phyloP scores from a whole-genome alignment of 2,888 invertebrate genomes.

The Acrocera orbiculus region DNA sequence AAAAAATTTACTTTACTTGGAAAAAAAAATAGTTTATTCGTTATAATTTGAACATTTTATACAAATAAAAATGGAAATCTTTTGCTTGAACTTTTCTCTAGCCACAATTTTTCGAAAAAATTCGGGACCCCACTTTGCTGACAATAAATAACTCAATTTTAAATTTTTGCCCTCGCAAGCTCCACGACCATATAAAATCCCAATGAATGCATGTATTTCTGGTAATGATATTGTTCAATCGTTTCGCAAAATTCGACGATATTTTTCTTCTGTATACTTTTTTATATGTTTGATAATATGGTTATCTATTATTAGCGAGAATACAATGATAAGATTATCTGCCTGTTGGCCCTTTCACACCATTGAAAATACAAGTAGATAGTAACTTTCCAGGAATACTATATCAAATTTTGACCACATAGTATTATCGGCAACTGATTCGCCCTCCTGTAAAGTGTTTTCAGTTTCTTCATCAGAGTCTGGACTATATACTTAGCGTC shows the following conservation, averaged over 20 bases:
- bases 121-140: no score
- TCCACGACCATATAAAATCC: conserved; percentile 7
- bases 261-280: conserved; percentile 2
- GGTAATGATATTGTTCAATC: conserved; percentile 1
- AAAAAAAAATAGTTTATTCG: no score
- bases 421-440: conserved; percentile 1
- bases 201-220: conserved; percentile 5
- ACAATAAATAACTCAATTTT: conserved; percentile 1
- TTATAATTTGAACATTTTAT: no score
- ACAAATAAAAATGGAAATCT: no score
- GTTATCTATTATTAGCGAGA: background rate
- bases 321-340: conserved; percentile 8
- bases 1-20: no score
- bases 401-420: conserved; percentile 5
- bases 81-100: no score
- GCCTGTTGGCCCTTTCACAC: background rate
- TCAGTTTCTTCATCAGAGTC: conserved; percentile 3
- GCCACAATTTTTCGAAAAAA: no score
- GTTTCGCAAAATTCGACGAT: background rate
- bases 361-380: conserved; percentile 6
- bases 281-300: background rate
- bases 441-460: conserved; percentile 2
- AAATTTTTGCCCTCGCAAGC: conserved; percentile 8
- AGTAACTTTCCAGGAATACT: no score
- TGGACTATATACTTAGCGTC: conserved; percentile 4